Evolutionary conservation across 2,797 vertebrate genomes (phyloP).

Genomic region (Somateria mollissima): DNA sequence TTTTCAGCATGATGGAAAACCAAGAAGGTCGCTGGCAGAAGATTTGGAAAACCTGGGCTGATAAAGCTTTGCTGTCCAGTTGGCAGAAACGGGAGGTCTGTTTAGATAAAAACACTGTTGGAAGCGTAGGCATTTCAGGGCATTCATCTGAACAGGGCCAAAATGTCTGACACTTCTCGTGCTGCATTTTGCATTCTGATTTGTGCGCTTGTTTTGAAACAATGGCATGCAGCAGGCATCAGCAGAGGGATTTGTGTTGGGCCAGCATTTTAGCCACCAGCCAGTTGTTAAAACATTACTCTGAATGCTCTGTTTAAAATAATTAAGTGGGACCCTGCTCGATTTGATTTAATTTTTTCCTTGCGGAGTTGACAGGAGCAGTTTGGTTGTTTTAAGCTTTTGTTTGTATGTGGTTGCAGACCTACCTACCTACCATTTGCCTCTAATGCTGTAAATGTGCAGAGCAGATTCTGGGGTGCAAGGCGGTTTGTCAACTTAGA

Average conservation of each 20-base stretch:
- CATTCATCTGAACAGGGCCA: background rate
- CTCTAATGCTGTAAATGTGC: background rate
- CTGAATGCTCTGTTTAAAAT: background rate
- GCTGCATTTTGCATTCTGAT: background rate
- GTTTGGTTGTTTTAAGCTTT: background rate
- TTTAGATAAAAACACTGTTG: background rate
- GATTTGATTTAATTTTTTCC: background rate
- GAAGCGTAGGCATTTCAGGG: background rate
- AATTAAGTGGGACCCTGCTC: background rate
- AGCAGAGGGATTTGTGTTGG: background rate
- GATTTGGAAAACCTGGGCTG: background rate
- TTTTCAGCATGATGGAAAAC: background rate
- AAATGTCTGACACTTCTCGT: background rate
- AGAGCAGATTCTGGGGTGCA: background rate
- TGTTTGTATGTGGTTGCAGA: background rate
- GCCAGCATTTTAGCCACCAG: background rate
- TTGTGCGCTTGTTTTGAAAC: background rate
- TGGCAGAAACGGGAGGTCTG: background rate
- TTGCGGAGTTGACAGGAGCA: background rate
- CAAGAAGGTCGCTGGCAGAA: background rate
- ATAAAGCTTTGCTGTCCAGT: background rate
- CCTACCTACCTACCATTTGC: background rate
- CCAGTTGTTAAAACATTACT: background rate
- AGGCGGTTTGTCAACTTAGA: conserved; percentile 29
- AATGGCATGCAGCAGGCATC: fast-evolving